A percentile compares a stretch with the other conserved stretches of the same genome.
phyloP scores from a whole-genome alignment of 2,888 invertebrate genomes.

The Heliconius sara region DNA sequence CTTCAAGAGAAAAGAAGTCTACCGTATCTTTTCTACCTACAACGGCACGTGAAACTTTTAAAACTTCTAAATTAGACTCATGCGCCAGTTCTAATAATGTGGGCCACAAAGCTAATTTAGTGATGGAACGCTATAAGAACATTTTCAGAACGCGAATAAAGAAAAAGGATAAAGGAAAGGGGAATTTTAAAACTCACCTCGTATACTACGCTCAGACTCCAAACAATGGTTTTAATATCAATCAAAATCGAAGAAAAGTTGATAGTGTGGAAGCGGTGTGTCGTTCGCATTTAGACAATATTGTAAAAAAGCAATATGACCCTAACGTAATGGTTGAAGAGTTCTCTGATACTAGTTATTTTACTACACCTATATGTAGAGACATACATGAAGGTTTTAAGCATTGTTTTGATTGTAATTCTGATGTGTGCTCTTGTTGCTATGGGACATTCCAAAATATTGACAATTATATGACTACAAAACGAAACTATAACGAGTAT shows the following conservation, averaged over 20 bases:
- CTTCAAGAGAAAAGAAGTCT: conserved; percentile 43
- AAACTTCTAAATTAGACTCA: conserved; percentile 26
- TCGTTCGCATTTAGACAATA: conserved; percentile 55
- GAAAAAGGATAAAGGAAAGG: conserved; percentile 50
- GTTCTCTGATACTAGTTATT: conserved; percentile 60
- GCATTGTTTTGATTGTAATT: conserved; percentile 48
- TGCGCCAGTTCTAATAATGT: conserved; percentile 17
- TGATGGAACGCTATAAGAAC: conserved; percentile 40
- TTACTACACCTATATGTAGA: conserved; percentile 68
- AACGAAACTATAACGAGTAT: conserved; percentile 38
- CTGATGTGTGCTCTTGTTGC: conserved; percentile 69
- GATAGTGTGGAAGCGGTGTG: conserved; percentile 29
- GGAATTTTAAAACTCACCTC: conserved; percentile 53
- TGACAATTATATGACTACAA: conserved; percentile 56
- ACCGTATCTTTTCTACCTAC: conserved; percentile 46
- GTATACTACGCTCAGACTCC: conserved; percentile 61
- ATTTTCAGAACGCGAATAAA: conserved; percentile 54
- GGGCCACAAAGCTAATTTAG: conserved; percentile 1
- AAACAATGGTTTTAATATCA: conserved; percentile 51
- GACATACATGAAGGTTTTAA: conserved; percentile 50
- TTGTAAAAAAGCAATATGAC: conserved; percentile 64
- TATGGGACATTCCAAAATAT: conserved; percentile 64
- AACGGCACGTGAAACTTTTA: conserved; percentile 25
- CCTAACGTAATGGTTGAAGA: conserved; percentile 54
- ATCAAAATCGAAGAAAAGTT: neutral